Base-by-base conservation (phyloP, 2,113 vertebrate genomes). In the Poeciliopsis retropinna region DNA sequence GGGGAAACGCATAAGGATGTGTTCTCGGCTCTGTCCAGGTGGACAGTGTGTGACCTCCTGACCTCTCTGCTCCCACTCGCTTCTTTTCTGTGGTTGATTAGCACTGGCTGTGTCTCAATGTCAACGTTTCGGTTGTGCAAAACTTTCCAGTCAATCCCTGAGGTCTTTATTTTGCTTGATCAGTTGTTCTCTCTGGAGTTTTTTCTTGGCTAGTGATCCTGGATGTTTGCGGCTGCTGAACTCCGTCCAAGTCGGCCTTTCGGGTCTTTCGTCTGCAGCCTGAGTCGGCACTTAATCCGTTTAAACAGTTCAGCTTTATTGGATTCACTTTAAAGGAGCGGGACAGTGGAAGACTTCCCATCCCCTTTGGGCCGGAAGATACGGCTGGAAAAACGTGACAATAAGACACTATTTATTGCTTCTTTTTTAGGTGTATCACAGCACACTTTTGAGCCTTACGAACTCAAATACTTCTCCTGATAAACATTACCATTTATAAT, bases 291-390 rank as follows among this genome's bases (percentile, higher is more conserved):
- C 73, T 80, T 83, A 82, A 84, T 85, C 78, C 51, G 3, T 89
- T 88, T 87, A 81, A 82, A 80, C 32, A 73, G 75, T 39, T 25
- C 73, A 70, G 79, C 83, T 83, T 86, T 80, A 86, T 90, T 87
- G 78, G 84, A 79, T 76, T 30, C 75, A 25, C 77, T 41, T 64
- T 72, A 60, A 68, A 73, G 64, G 64, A 76, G 27, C 4, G 57
- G 60, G 74, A 75, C 61, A 4, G 4, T 10, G 64, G 22, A 57
- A 57, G 51, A 71, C 57, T 32, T 51, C 0, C 32, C 34, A 37
- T 37, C 34, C 34, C 2, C 34, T 37, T 37, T 37, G 34, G 34
- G 2, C 34, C 34, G 9, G 34, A 34, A 34, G 34, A 37, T 37
- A 11, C 10, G 34, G 34, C 34, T 37, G 34, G 34, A 37, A 37